A percentile compares a stretch with the other conserved stretches of the same genome.
Conservation (phyloP, 2,888 invertebrate genomes). For the Pseudococcus jackbeardsleyi region DNA sequence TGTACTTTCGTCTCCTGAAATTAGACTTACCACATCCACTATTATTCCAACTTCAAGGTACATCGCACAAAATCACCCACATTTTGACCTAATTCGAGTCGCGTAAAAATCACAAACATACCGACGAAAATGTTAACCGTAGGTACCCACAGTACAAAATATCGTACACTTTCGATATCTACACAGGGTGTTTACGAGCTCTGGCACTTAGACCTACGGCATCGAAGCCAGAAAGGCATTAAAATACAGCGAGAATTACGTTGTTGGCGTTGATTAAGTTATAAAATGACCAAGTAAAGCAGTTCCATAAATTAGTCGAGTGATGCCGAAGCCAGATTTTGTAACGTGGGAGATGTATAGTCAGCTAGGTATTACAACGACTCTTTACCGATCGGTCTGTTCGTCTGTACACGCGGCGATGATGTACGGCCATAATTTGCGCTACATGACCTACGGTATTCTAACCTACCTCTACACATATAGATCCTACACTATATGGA, state of each 20-base stretch:
- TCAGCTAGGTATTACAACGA: too few relatives aligned
- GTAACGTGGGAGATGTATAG: conserved; percentile 53
- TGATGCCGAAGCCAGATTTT: conserved; percentile 6
- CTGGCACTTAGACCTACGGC: neutral
- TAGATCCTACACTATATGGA: neutral
- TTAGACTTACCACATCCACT: too few relatives aligned
- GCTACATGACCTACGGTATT: conserved; percentile 52
- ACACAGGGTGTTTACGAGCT: neutral
- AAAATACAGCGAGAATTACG: neutral
- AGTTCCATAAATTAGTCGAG: conserved; percentile 50
- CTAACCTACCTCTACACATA: neutral
- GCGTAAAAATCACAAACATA: neutral
- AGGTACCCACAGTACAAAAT: neutral
- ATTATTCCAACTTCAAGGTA: neutral
- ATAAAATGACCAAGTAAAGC: conserved; percentile 55
- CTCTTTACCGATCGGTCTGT: neutral
- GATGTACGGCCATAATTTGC: conserved; percentile 52
- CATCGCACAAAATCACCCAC: conserved; percentile 3
- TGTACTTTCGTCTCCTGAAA: too few relatives aligned
- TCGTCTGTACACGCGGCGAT: neutral
- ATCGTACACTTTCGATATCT: neutral
- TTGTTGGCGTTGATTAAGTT: conserved; percentile 55
- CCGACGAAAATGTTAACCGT: neutral
- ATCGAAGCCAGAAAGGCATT: neutral
- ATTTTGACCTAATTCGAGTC: neutral